These are phyloP conservation scores for Cosmorhoe ocellata DNA, from an alignment of 2,888 invertebrate genomes.

Conservation along the genomic window DNA sequence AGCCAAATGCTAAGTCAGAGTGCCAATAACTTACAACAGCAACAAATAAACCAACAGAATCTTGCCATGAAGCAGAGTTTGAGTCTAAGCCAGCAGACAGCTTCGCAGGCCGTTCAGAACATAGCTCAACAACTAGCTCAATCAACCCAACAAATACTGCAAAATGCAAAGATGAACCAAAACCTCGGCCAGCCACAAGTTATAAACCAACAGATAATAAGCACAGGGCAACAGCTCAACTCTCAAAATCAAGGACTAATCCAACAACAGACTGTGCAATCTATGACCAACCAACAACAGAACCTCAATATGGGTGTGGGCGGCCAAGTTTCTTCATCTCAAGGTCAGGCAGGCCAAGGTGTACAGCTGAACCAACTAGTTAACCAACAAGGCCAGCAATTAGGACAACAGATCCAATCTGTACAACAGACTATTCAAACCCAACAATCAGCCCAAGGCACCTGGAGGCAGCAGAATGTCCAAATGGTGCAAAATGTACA, in stretches of 20 bases:
- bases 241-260: constrained; percentile 67
- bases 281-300: constrained; percentile 69
- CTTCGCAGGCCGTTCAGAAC: constrained; percentile 71
- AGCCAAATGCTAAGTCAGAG: constrained; percentile 81
- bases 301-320: constrained; percentile 75
- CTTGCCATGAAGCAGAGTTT: constrained; percentile 72
- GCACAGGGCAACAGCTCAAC: constrained; percentile 75
- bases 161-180: constrained; percentile 75
- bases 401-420: constrained; percentile 77
- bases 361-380: constrained; percentile 76
- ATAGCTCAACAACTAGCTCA: constrained; percentile 75
- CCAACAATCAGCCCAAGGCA: constrained; percentile 66
- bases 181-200: constrained; percentile 71
- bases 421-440: constrained; percentile 74
- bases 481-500: constrained; percentile 80
- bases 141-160: constrained; percentile 71
- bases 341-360: constrained; percentile 61
- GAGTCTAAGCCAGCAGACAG: constrained; percentile 69
- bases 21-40: constrained; percentile 73
- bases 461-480: constrained; percentile 78
- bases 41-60: constrained; percentile 70
- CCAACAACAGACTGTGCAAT: constrained; percentile 74
- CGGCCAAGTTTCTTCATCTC: constrained; percentile 70
- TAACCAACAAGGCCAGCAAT: constrained; percentile 61
- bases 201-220: constrained; percentile 70